Conservation (phyloP, 2,113 vertebrate genomes). For the Pteruthius melanotis region DNA sequence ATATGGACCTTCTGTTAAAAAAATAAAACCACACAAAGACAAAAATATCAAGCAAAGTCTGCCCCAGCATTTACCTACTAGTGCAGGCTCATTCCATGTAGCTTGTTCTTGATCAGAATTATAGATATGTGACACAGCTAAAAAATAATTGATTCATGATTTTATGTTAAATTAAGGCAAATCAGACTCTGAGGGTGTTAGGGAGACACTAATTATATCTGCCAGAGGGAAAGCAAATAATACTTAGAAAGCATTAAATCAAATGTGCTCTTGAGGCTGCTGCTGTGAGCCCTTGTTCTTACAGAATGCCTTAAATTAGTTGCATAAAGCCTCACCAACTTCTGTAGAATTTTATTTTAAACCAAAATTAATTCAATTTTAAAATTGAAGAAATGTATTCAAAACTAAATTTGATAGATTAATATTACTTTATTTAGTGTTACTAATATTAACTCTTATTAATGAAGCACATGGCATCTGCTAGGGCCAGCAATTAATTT, state of each 20-base stretch:
- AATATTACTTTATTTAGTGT: background rate
- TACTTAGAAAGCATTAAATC: conserved; percentile 26
- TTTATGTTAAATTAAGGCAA: conserved; percentile 15
- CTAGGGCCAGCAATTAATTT: background rate
- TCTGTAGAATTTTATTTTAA: background rate
- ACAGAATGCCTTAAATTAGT: background rate
- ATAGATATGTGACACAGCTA: background rate
- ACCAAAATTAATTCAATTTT: background rate
- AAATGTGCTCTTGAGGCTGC: background rate
- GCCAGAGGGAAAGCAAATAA: conserved; percentile 31
- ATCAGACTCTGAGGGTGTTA: background rate
- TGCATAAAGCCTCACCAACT: background rate
- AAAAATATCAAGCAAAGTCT: background rate
- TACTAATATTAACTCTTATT: background rate
- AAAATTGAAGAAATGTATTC: background rate
- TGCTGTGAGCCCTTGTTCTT: background rate
- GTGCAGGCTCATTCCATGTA: background rate
- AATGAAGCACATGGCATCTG: background rate
- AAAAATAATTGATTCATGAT: background rate
- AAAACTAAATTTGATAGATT: background rate
- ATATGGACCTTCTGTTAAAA: background rate
- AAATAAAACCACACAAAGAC: background rate
- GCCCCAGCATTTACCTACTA: background rate
- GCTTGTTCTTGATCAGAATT: background rate
- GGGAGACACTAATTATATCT: background rate